phyloP scores from a whole-genome alignment of 2,888 invertebrate genomes.

The Drosophila neotestacea region DNA sequence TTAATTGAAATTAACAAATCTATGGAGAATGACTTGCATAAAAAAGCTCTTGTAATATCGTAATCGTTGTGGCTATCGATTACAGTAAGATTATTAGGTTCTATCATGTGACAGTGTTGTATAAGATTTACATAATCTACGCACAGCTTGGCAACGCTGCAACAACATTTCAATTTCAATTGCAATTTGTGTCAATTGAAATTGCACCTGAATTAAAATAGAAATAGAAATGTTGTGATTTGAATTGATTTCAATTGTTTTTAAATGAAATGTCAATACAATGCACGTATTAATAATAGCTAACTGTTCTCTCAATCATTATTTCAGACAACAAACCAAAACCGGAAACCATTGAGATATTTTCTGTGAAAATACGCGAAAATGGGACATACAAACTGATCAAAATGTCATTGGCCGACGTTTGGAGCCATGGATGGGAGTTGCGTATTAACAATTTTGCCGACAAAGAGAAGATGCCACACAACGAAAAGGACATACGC shows the following conservation, averaged over 20 bases:
- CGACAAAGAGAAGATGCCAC: conserved; percentile 89
- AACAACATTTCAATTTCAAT: conserved; percentile 42
- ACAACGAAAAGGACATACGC: conserved; percentile 89
- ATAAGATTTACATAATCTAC: conserved; percentile 12
- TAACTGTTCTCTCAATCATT: not conserved
- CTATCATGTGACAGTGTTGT: conserved; percentile 31
- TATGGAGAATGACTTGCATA: not conserved
- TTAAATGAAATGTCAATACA: conserved; percentile 30
- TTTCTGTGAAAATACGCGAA: conserved; percentile 86
- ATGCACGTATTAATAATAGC: conserved; percentile 17
- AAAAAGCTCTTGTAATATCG: conserved; percentile 11
- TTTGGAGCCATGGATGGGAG: conserved; percentile 89
- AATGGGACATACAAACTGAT: conserved; percentile 87
- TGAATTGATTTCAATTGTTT: conserved; percentile 39
- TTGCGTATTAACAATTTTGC: conserved; percentile 91
- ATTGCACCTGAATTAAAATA: conserved; percentile 22
- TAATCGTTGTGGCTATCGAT: conserved; percentile 28
- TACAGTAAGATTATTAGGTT: not conserved
- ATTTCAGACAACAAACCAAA: conserved; percentile 90
- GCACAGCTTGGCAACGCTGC: conserved; percentile 23
- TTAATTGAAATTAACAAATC: not conserved
- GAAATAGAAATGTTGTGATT: conserved; percentile 16
- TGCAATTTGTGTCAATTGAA: conserved; percentile 32
- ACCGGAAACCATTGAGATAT: conserved; percentile 90
- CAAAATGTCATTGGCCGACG: conserved; percentile 88